phyloP scores from a whole-genome alignment of 1,140 invertebrate species.

The Oncopodura yosiiana region DNA sequence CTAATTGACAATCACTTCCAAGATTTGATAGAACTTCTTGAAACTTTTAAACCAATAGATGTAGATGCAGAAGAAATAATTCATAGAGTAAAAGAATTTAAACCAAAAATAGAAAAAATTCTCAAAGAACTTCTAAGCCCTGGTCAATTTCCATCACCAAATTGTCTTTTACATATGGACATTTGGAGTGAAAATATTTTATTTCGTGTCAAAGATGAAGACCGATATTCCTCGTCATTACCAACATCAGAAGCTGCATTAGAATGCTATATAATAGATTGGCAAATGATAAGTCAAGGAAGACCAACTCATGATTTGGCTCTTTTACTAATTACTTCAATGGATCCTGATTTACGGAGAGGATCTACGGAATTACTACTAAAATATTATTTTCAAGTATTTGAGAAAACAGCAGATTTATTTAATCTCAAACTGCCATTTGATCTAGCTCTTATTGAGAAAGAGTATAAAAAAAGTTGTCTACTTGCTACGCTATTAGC shows the following conservation, averaged over 20 bases:
- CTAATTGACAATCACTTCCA: no score
- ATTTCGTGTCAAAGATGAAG: conserved; percentile 49
- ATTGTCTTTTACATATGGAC: conserved; percentile 58
- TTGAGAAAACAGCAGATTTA: conserved; percentile 11
- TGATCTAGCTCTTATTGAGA: conserved; percentile 2
- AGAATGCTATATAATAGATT: conserved; percentile 61
- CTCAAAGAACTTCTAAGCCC: conserved; percentile 55
- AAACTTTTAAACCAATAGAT: no score
- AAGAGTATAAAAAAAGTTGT: conserved; percentile 57
- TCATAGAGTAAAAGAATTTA: no score
- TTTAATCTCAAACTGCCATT: conserved; percentile 43
- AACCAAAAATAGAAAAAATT: conserved; percentile 39
- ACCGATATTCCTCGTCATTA: conserved; percentile 11
- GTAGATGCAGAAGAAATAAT: no score
- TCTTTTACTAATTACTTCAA: conserved; percentile 59
- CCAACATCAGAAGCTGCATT: neutral
- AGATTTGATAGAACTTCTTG: no score
- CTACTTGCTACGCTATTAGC: conserved; percentile 60
- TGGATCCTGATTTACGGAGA: conserved; percentile 56
- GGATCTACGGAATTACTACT: conserved; percentile 50
- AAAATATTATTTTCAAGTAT: conserved; percentile 57
- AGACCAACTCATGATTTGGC: conserved; percentile 64
- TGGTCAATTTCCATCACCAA: conserved; percentile 45
- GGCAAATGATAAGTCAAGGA: conserved; percentile 72
- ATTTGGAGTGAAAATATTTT: conserved; percentile 72